Conservation (phyloP, 2,797 vertebrate species). For the Poecilia velifera region DNA sequence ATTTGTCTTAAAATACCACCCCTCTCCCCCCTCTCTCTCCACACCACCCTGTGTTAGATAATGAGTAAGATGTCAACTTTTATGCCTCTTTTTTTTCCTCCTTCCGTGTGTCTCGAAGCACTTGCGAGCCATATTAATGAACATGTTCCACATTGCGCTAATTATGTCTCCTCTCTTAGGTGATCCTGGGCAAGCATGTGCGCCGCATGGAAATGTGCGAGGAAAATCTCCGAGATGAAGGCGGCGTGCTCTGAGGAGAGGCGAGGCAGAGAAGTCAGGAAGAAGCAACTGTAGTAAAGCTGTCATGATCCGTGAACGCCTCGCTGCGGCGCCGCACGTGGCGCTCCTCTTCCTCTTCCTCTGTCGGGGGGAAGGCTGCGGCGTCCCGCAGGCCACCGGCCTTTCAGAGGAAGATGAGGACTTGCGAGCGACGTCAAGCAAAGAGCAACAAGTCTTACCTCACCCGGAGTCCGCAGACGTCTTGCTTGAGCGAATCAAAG, state of each 20-base stretch:
- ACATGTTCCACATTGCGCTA: slow-evolving; percentile 41
- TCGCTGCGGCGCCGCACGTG: slow-evolving; percentile 54
- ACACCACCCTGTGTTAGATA: slow-evolving; percentile 13
- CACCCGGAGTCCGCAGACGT: slow-evolving; percentile 27
- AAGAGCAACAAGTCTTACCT: slow-evolving; percentile 36
- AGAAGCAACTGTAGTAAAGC: slow-evolving; percentile 31
- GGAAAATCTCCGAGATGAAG: slow-evolving; percentile 29
- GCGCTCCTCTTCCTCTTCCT: slow-evolving; percentile 66
- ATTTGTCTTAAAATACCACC: slow-evolving; percentile 19
- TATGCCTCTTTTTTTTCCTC: slow-evolving; percentile 12
- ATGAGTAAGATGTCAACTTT: slow-evolving; percentile 30
- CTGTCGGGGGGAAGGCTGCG: slow-evolving; percentile 44
- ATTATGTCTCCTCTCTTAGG: slow-evolving; percentile 64
- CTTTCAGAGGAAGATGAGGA: slow-evolving; percentile 38
- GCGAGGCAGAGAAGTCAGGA: slow-evolving; percentile 11
- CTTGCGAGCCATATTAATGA: slow-evolving; percentile 47
- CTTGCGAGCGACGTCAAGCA: slow-evolving; percentile 28
- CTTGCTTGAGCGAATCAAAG: slow-evolving; percentile 33
- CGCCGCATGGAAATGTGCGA: slow-evolving; percentile 9
- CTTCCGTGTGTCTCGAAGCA: slow-evolving; percentile 18
- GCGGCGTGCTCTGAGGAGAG: slow-evolving; percentile 14
- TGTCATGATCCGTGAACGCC: slow-evolving; percentile 17
- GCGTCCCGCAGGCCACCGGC: slow-evolving; percentile 29
- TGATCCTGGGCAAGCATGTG: slow-evolving; percentile 45
- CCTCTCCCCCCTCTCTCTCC: background rate